phyloP scores from a whole-genome alignment of 2,113 vertebrate genomes.

The Onychostruthus taczanowskii region DNA sequence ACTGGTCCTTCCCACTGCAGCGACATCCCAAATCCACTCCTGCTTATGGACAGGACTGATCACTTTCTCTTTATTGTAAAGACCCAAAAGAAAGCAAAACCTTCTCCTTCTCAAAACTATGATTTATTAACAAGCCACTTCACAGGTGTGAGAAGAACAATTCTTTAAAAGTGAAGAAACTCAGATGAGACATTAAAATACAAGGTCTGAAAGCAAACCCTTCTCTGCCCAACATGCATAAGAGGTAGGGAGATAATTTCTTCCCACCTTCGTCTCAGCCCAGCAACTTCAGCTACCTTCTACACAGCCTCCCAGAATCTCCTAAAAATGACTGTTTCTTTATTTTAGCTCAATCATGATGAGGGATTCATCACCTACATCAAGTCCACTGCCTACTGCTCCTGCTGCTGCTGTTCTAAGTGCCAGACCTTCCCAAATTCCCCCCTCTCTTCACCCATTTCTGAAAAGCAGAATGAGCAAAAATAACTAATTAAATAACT shows the following conservation, averaged over 20 bases:
- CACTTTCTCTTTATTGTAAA: not conserved
- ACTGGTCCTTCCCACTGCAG: not conserved
- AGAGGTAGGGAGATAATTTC: not conserved
- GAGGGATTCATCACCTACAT: not conserved
- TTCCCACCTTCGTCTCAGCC: not conserved
- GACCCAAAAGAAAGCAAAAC: not conserved
- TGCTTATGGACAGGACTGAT: not conserved
- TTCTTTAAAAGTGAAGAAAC: not conserved
- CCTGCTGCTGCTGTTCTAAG: rapidly evolving
- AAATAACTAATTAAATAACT: not conserved
- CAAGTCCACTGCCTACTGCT: not conserved
- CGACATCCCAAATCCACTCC: rapidly evolving
- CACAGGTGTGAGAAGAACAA: not conserved
- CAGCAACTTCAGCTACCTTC: not conserved
- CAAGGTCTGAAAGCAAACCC: not conserved
- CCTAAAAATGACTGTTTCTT: not conserved
- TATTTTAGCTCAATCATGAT: rapidly evolving
- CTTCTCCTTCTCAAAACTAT: not conserved
- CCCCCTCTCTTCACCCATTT: not conserved
- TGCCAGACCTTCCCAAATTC: not conserved
- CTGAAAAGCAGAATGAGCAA: not conserved
- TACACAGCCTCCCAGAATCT: not conserved
- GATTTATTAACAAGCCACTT: not conserved
- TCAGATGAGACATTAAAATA: not conserved
- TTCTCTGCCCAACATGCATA: not conserved